Base-by-base conservation (phyloP, 2,888 invertebrate genomes). In the Norana najaformis region DNA sequence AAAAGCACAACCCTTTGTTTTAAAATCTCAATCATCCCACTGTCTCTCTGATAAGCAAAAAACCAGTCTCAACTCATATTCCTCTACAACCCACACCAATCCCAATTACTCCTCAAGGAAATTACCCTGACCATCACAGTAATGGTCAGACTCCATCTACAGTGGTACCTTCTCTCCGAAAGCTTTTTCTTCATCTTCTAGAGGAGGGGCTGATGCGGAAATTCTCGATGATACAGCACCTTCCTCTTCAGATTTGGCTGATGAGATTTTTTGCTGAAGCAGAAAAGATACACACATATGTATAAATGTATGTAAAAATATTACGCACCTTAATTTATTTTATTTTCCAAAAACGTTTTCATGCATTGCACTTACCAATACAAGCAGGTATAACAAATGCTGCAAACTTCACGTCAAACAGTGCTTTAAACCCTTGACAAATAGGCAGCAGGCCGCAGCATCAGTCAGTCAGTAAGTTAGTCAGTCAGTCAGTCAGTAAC, bases 121-220 rank as follows among this genome's bases (percentile, higher is more conserved):
- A n/a, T 11, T n/a, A 69, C 69, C n/a, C 14, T n/a, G 69, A n/a
- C 69, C 69, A 30, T 69, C 16, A 69, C 69, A 69, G n/a, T 11
- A n/a, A 69, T n/a, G n/a, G 30, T 69, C 6, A n/a, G 69, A 69
- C 6, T 83, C 83, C 4, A 85, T 85, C 23, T 85, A 85, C 30
- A 85, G 37, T 23, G 85, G 85, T 35, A 85, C 85, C 14, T 85
- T 85, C 23, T 85, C 85, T 36, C 85, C 85, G 8, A 85, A 85
- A 30, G 18, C 85, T n/a, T 14, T 85, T 5, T 85, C 85, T 85
- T 85, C 37, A 36, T 85, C 85, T n/a, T 85, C 85, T 13, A 36
- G 85, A 36, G 85, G 85, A 23, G 85, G 85, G 23, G 85, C 85
- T 36, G 85, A 85, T 36, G 85, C 85, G 23, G 85, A 23, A 85